These are phyloP conservation scores for Staurois parvus DNA, from an alignment of 2,797 vertebrate genomes.

Conservation along the genomic window DNA sequence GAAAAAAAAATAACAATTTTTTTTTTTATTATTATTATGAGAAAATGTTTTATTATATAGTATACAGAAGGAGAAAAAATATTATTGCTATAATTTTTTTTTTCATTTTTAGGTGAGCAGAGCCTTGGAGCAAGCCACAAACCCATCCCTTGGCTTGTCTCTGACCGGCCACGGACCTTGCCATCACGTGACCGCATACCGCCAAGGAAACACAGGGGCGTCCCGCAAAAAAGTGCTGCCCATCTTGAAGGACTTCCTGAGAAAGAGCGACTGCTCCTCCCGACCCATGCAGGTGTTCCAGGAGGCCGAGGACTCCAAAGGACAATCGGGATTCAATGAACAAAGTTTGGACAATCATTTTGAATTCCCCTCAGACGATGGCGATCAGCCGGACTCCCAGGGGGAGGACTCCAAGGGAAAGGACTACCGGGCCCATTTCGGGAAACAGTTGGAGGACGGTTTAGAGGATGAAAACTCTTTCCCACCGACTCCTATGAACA, in stretches of 20 bases:
- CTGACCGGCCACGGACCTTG: conserved; percentile 74
- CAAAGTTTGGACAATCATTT: neutral
- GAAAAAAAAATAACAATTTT: no score
- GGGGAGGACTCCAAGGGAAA: neutral
- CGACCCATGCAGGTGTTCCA: conserved; percentile 31
- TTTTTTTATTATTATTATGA: no score
- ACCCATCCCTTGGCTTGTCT: conserved; percentile 77
- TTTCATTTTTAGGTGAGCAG: conserved; percentile 77
- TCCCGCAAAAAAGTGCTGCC: conserved; percentile 91
- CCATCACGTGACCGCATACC: conserved; percentile 77
- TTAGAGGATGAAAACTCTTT: conserved; percentile 75
- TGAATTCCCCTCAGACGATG: neutral
- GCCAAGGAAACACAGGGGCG: conserved; percentile 81
- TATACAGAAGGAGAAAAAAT: no score
- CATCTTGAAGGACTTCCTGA: conserved; percentile 82
- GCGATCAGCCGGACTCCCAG: neutral
- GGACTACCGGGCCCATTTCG: conserved; percentile 16
- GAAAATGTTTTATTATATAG: no score
- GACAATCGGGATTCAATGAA: neutral
- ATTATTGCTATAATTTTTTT: no score
- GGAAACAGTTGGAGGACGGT: conserved; percentile 32
- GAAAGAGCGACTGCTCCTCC: conserved; percentile 28
- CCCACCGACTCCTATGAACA: conserved; percentile 94
- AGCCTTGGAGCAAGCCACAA: conserved; percentile 78
- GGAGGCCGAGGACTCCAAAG: neutral